A percentile compares a stretch with the other conserved stretches of the same genome.
These are phyloP conservation scores for Heterohyrax brucei DNA, from an alignment of 2,797 vertebrate species.

Conservation along the genomic window DNA sequence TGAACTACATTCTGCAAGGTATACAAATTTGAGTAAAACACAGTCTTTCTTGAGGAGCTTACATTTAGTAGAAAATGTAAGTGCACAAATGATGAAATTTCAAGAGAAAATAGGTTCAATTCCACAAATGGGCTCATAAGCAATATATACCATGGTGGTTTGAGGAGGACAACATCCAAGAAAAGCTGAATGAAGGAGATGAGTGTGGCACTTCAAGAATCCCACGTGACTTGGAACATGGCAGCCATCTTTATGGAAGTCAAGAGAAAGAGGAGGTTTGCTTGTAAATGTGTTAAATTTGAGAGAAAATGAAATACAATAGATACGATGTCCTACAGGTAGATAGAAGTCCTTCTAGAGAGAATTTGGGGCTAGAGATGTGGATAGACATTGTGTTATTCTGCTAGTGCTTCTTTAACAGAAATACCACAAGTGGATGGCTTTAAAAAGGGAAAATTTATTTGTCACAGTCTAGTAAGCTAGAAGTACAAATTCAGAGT, in stretches of 20 bases:
- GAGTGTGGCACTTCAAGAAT: constrained; percentile 12
- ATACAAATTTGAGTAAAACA: background rate
- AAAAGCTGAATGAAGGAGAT: constrained; percentile 35
- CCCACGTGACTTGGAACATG: background rate
- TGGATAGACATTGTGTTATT: background rate
- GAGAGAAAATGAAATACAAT: background rate
- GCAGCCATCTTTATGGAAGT: background rate
- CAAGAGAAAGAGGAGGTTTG: constrained; percentile 48
- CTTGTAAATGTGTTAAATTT: background rate
- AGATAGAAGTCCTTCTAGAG: background rate
- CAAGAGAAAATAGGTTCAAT: background rate
- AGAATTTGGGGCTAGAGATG: constrained; percentile 31
- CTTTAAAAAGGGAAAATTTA: no score
- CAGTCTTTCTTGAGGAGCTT: constrained; percentile 11
- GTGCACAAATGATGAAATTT: background rate
- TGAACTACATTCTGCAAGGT: background rate
- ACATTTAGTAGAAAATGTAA: background rate
- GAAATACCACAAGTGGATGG: no score
- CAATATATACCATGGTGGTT: background rate
- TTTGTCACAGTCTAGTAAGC: no score
- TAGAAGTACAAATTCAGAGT: no score
- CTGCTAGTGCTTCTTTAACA: no score
- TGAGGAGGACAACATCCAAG: constrained; percentile 3
- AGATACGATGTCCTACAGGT: background rate
- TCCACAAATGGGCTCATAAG: background rate